Percentiles rank a stretch among this genome's conserved stretches.
Evolutionary conservation across 2,113 vertebrate species (phyloP).

Genomic region (Notothenia rossii): DNA sequence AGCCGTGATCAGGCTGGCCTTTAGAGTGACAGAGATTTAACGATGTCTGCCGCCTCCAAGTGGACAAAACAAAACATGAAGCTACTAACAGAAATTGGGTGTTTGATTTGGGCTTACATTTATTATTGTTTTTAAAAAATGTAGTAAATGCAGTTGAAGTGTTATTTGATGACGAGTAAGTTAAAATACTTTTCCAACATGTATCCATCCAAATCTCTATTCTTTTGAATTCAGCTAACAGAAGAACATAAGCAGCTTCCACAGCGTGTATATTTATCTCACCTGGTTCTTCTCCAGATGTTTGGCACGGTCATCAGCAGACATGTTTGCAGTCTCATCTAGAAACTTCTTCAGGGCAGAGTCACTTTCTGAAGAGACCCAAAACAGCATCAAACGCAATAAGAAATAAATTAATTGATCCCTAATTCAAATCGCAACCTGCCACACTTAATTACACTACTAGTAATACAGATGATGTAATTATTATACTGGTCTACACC

Average conservation of each 20-base stretch:
- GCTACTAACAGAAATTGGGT: background rate
- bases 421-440: too few relatives aligned
- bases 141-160: background rate
- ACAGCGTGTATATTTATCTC: background rate
- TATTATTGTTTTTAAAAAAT: background rate
- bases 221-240: background rate
- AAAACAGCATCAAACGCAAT: background rate
- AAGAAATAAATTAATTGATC: background rate
- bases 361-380: conserved; percentile 80
- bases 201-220: background rate
- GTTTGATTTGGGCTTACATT: background rate
- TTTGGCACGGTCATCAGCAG: conserved; percentile 92
- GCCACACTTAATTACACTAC: background rate
- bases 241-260: background rate
- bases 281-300: conserved; percentile 94
- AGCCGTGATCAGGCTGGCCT: too few relatives aligned
- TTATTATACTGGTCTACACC: too few relatives aligned
- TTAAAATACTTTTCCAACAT: background rate
- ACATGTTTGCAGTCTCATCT: conserved; percentile 89
- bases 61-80: conserved; percentile 24
- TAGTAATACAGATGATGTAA: too few relatives aligned
- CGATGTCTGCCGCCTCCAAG: conserved; percentile 50
- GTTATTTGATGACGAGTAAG: background rate
- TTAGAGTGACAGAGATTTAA: background rate
- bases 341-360: conserved; percentile 94